Base-by-base conservation (phyloP, 1,140 invertebrate species). In the Meloidogyne hapla region DNA sequence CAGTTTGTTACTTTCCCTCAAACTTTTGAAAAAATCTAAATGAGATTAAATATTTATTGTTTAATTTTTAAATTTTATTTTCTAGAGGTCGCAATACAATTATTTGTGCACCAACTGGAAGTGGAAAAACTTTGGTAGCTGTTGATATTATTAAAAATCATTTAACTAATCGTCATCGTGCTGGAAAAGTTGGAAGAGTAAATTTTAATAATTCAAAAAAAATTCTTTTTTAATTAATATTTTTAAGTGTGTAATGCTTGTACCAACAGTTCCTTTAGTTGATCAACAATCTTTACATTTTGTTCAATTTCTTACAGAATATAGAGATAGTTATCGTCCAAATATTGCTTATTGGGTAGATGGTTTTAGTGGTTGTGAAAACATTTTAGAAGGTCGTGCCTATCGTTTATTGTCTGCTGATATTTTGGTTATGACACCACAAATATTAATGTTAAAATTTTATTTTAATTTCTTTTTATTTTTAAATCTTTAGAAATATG, bases 41-140 rank as follows among this genome's bases (percentile, higher is more conserved):
- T n/a, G n/a, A n/a, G n/a, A n/a, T n/a, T n/a, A n/a, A n/a, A n/a
- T n/a, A n/a, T n/a, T n/a, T n/a, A n/a, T 28, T 70, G 3, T 25
- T 63, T 63, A 13, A 45, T 25, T 45, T 5, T 38, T 8, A 18
- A 12, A 1, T 72, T 25, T 3, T 63, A 63, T 38, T 21, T 26
- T 73, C 26, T 13, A 73, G 66, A 25, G 84, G 84, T 2, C 74
- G 70, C 45, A 86, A 85, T 28, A 80, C 77, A 26, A 76, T 85
- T 3, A 81, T 85, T 74, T 83, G 83, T 68, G 84, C 84, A 65
- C 83, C 83, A 23, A 85, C 83, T 23, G 83, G 84, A n/a, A 77
- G 78, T 28, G 83, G 83, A n/a, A 85, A 85, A 45, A 85, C 83
- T 0, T 38, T 83, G 21, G 79, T 86, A 28, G 83, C 83, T 2